Percentiles rank a stretch among this genome's conserved stretches.
Conservation (phyloP, 2,888 invertebrate species). For the Drosophila trichaetosa region DNA sequence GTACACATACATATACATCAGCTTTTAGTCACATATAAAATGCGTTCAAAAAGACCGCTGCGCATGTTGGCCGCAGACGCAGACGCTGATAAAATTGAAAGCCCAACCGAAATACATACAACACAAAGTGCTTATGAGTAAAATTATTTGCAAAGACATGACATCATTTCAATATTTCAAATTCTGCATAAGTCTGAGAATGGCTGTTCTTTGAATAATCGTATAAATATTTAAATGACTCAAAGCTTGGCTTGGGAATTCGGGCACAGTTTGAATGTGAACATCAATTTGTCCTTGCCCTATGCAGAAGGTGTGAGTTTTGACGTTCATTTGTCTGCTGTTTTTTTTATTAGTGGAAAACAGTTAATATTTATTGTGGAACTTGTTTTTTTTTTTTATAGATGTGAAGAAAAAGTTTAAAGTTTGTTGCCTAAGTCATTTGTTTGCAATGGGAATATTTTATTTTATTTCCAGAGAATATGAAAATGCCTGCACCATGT, state of each 20-base stretch:
- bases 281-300: conserved; percentile 48
- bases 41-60: conserved; percentile 74
- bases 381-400: conserved; percentile 2
- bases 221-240: conserved; percentile 48
- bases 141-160: conserved; percentile 55
- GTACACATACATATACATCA: conserved; percentile 10
- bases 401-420: conserved; percentile 38
- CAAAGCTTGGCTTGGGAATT: conserved; percentile 41
- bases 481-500: background rate
- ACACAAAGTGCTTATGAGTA: conserved; percentile 31
- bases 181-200: conserved; percentile 53
- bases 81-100: conserved; percentile 59
- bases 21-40: conserved; percentile 64
- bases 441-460: conserved; percentile 14
- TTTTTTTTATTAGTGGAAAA: conserved; percentile 2
- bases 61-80: conserved; percentile 46
- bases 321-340: conserved; percentile 11
- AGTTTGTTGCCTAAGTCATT: conserved; percentile 66
- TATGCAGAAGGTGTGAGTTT: conserved; percentile 33
- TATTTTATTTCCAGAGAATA: background rate
- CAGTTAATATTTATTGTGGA: conserved; percentile 29
- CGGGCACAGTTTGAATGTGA: conserved; percentile 6
- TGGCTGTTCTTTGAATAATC: conserved; percentile 58
- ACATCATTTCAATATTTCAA: conserved; percentile 63
- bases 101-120: conserved; percentile 19